These are phyloP conservation scores for Rhea americana DNA, from an alignment of 2,113 vertebrate species.

Conservation along the genomic window DNA sequence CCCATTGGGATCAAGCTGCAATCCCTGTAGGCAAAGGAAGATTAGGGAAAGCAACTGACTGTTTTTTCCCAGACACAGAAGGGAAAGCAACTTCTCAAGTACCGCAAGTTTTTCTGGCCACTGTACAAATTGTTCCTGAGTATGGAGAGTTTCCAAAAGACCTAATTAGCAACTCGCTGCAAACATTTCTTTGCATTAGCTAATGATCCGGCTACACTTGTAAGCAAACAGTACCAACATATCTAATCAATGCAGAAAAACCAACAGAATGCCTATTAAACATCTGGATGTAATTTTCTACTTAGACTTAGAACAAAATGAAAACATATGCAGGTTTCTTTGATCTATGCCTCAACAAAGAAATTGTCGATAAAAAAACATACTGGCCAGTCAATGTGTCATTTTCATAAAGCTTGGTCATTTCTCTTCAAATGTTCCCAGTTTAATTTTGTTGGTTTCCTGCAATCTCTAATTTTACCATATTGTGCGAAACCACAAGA, in stretches of 20 bases:
- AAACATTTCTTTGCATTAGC: constrained; percentile 87
- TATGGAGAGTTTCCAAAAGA: constrained; percentile 84
- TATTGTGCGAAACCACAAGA: constrained; percentile 81
- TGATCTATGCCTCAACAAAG: constrained; percentile 84
- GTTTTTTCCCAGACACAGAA: constrained; percentile 72
- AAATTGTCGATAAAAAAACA: constrained; percentile 78
- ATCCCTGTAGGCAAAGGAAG: constrained; percentile 78
- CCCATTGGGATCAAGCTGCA: constrained; percentile 73
- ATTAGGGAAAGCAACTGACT: constrained; percentile 70
- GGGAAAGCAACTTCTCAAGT: constrained; percentile 77
- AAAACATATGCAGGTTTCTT: constrained; percentile 84
- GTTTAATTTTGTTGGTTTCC: constrained; percentile 81
- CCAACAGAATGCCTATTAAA: constrained; percentile 85
- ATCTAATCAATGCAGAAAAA: constrained; percentile 87
- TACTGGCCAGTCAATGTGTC: constrained; percentile 78
- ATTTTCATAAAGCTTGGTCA: constrained; percentile 77
- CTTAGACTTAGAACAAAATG: constrained; percentile 83
- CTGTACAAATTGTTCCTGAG: constrained; percentile 81
- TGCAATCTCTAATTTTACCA: constrained; percentile 82
- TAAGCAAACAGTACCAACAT: constrained; percentile 88
- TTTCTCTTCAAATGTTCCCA: constrained; percentile 78
- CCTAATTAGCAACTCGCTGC: constrained; percentile 83
- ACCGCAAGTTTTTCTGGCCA: constrained; percentile 79
- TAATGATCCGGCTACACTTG: constrained; percentile 86
- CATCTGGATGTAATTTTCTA: constrained; percentile 89